Base-by-base conservation (phyloP, 2,888 invertebrate species). In the Pammene fasciana region DNA sequence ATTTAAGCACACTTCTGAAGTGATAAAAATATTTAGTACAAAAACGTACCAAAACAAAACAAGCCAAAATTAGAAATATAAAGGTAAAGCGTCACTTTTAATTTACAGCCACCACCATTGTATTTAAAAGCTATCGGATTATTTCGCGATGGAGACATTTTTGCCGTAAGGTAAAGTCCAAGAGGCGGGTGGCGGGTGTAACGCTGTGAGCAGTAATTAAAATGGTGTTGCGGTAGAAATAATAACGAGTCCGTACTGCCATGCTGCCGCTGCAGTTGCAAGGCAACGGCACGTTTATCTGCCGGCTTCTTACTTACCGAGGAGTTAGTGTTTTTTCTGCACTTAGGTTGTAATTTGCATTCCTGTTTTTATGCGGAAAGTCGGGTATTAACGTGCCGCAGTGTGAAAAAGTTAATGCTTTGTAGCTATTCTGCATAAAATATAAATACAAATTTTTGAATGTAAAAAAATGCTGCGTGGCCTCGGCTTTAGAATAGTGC, bases 171-270 rank as follows among this genome's bases (percentile, higher is more conserved):
- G 65, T 46, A 45, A 65, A 45, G 59, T 65, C 26, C 62, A 68
- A 54, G 57, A 59, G 65, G 59, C 52, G 68, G 16, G 57, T 10
- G 65, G 59, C 52, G 68, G 16, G 57, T 10, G 52, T 65, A 43
- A 56, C 54, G 62, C 55, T 50, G 48, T n/a, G 52, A 46, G 48
- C 64, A 54, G 65, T 70, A 55, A 70, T 70, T 70, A 70, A 70
- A 70, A 70, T 18, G 54, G 65, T 54, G 70, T 65, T 70, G 70
- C 64, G n/a, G 68, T 60, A 65, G 70, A 65, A 65, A 65, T 65
- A 70, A 70, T 70, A 70, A 65, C 65, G 65, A 54, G 60, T 59
- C 46, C 60, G 59, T 54, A 34, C 54, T 45, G 67, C 34, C 38
- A 38, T 38, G 60, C 46, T 26, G 26, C 26, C 6, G 16, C 14